Evolutionary conservation across 2,888 invertebrate genomes (phyloP), one percentile per base, ranked within the genome.

Genomic region (Stenolophus ochropezus): DNA sequence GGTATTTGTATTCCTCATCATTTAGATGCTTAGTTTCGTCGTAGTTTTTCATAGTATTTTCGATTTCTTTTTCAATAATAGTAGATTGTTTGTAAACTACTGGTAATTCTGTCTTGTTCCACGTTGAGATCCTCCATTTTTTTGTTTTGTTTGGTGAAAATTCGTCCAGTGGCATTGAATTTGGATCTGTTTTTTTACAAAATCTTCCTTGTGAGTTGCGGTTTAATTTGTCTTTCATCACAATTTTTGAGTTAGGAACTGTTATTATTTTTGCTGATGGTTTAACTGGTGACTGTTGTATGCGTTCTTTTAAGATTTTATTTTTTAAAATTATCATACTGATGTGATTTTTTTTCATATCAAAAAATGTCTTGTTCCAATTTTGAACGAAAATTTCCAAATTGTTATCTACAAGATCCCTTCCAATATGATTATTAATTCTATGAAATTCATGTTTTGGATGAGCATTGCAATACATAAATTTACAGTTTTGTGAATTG

Each of bases 401-500:
- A 16, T 18, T 51, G 6, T 25, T 51, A 27, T 49, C 6, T 2
- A 51, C n/a, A 53, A 47, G 20, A 8, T 73, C 73, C n/a, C n/a
- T n/a, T n/a, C 49, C 21, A 16, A 49, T 1, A 73, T 11, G 2
- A 2, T 0, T 11, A 18, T 27, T 8, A 20, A 74, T 47, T 73
- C 75, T 58, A 49, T 73, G 42, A 14, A 86, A 73, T 51, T 85
- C 75, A 58, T 86, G 85, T 71, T 88, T 84, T 18, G 86, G 84
- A 83, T 87, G 87, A 14, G 86, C 87, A 4, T 87, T 87, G 20
- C 86, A 85, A 81, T 87, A 84, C 77, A 85, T 85, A 3, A 85
- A 74, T 18, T 78, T 78, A 21, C 85, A 51, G 23, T 83, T 83
- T 25, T 81, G 65, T 0, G 80, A 25, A 16, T 85, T 84, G 0